Conservation (phyloP, 2,888 invertebrate genomes). For the Frankliniella intonsa region DNA sequence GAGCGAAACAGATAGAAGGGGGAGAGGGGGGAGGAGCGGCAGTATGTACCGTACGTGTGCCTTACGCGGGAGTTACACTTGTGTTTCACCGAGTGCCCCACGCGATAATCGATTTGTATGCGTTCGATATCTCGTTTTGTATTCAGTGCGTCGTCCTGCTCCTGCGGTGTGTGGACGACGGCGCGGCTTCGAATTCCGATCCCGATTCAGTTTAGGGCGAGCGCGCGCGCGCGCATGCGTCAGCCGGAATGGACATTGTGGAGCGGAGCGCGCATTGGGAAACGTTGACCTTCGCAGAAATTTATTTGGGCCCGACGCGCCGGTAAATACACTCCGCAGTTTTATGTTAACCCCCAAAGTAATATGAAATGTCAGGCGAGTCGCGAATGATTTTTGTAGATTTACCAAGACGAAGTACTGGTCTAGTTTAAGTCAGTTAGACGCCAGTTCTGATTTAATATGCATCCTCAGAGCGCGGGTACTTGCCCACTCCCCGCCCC, state of each 20-base stretch:
- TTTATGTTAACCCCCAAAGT: too few species aligned
- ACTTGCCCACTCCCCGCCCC: too few species aligned
- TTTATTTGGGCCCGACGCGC: too few species aligned
- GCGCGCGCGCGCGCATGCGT: background rate
- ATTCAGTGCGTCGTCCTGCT: constrained; percentile 13
- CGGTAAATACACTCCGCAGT: too few species aligned
- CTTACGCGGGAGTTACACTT: constrained; percentile 12
- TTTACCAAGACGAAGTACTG: too few species aligned
- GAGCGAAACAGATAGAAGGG: background rate
- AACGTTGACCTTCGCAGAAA: too few species aligned
- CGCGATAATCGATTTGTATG: constrained; percentile 22
- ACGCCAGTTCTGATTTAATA: too few species aligned
- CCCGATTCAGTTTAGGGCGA: constrained; percentile 17
- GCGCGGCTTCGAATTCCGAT: constrained; percentile 13
- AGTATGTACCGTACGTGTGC: background rate
- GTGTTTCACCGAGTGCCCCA: background rate
- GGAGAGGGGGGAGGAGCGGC: background rate
- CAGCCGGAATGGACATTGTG: background rate
- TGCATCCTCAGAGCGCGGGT: too few species aligned
- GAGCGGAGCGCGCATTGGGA: background rate
- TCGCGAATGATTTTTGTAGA: too few species aligned
- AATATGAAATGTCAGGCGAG: too few species aligned
- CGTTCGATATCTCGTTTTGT: constrained; percentile 26
- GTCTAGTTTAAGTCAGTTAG: too few species aligned
- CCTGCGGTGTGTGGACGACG: background rate